A percentile compares a stretch with the other conserved stretches of the same genome.
phyloP scores from a whole-genome alignment of 2,797 vertebrate genomes.

The Tachyglossus aculeatus region DNA sequence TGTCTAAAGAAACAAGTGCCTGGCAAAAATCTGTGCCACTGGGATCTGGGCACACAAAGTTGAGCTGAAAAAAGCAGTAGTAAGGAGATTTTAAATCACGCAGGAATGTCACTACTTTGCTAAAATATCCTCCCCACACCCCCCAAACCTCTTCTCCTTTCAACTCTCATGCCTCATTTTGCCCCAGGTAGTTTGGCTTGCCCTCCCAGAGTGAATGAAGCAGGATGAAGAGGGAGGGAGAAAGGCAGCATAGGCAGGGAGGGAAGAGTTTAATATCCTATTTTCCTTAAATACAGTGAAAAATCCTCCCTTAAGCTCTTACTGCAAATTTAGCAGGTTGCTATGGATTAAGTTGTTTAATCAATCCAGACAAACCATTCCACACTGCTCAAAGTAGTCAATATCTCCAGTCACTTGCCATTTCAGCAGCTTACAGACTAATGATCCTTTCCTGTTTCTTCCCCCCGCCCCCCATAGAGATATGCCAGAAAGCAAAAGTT shows the following conservation, averaged over 20 bases:
- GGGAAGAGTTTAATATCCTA: constrained; percentile 29
- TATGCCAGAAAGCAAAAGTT: constrained; percentile 55
- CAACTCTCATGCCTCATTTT: too few relatives aligned
- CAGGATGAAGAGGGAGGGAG: neutral
- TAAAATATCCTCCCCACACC: too few relatives aligned
- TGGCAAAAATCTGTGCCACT: too few relatives aligned
- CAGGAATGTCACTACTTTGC: too few relatives aligned
- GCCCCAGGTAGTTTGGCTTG: too few relatives aligned
- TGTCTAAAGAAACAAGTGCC: too few relatives aligned
- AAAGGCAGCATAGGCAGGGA: neutral
- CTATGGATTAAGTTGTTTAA: constrained; percentile 62
- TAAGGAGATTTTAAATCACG: too few relatives aligned
- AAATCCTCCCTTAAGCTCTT: constrained; percentile 54
- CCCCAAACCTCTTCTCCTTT: too few relatives aligned
- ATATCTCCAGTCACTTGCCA: constrained; percentile 58
- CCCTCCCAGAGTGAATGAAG: neutral
- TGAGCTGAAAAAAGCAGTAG: too few relatives aligned
- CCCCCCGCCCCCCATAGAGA: constrained; percentile 28
- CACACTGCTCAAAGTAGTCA: constrained; percentile 40
- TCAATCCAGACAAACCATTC: constrained; percentile 58
- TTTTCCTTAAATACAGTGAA: constrained; percentile 45
- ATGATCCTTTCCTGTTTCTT: constrained; percentile 28
- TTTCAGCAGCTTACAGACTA: constrained; percentile 64
- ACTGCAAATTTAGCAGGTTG: constrained; percentile 42
- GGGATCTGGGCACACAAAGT: too few relatives aligned